Evolutionary conservation across 1,140 invertebrate genomes (phyloP), one percentile per base, ranked within the genome.

Genomic region (Lucilia cuprina): DNA sequence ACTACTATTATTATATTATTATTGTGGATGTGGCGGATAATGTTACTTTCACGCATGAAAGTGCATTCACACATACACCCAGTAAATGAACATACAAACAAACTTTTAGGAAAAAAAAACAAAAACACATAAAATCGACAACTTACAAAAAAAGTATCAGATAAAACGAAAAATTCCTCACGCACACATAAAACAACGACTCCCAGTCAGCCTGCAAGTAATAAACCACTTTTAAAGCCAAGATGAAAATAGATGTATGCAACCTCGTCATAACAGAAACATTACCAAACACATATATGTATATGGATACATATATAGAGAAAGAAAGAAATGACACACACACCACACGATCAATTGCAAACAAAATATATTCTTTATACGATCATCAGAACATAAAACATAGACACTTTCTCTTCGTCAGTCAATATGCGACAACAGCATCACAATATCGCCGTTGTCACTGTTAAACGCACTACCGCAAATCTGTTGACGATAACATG

Each of bases 331-430:
- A 21, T 5, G 9, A 25, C 65, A 70, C 25, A 30, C 25, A 30
- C 25, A 30, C 3, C 25, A 70, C 9, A 21, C 65, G 65, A 70
- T 70, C 25, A 60, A 60, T 60, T 60, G 55, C 55, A 14, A 7
- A 41, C 9, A 82, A 65, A 82, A 82, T 65, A 9, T 70, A 82
- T 82, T 82, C 82, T 82, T 82, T 82, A n/a, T n/a, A 65, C 55
- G 50, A 65, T 17, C 50, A 60, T 49, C 21, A 82, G 82, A 82
- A 82, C 82, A 82, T 41, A 17, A 80, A 82, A 82, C 82, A 82
- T 82, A 25, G 25, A 82, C 82, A 82, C 82, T 82, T 82, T 82
- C 82, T 82, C 82, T 82, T 65, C 30, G 47, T 65, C 41, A 8
- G 41, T 41, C 41, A 41, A 41, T 41, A 41, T 41, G 41, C 41